A percentile compares a stretch with the other conserved stretches of the same genome.
Conservation (phyloP, 2,113 vertebrate species). For the Agelaius tricolor region DNA sequence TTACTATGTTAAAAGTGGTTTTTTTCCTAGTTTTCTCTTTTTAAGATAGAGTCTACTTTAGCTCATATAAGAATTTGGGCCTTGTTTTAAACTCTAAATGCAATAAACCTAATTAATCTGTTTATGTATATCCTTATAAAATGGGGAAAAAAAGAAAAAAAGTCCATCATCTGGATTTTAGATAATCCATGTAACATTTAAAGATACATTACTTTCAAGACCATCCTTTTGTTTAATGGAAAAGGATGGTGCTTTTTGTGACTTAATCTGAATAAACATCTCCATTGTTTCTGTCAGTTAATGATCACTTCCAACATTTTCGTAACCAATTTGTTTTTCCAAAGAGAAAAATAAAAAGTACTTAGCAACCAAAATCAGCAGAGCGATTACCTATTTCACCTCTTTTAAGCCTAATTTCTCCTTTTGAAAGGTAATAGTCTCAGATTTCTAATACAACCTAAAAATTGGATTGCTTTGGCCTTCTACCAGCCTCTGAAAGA, state of each 20-base stretch:
- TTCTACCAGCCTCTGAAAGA: constrained; percentile 29
- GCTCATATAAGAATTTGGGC: background rate
- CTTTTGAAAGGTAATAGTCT: constrained; percentile 35
- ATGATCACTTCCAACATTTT: background rate
- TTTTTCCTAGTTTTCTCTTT: background rate
- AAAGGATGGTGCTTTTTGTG: background rate
- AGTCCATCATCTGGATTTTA: background rate
- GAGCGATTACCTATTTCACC: background rate
- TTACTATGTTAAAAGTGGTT: background rate
- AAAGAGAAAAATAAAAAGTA: background rate
- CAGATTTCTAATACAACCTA: constrained; percentile 20
- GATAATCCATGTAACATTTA: background rate
- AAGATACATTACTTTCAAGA: background rate
- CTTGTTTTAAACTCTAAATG: background rate
- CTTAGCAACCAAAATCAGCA: background rate
- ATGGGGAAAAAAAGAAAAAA: background rate
- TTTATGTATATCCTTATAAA: constrained; percentile 12
- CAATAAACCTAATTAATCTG: background rate
- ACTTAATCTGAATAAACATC: background rate
- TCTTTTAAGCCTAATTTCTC: constrained; percentile 6
- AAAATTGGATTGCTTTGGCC: constrained; percentile 35
- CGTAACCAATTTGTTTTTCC: background rate
- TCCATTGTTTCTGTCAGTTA: background rate
- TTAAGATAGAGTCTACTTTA: background rate
- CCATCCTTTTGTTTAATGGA: background rate